A percentile compares a stretch with the other conserved stretches of the same genome.
Conservation (phyloP, 2,113 vertebrate genomes). For the Lasiurus cinereus region DNA sequence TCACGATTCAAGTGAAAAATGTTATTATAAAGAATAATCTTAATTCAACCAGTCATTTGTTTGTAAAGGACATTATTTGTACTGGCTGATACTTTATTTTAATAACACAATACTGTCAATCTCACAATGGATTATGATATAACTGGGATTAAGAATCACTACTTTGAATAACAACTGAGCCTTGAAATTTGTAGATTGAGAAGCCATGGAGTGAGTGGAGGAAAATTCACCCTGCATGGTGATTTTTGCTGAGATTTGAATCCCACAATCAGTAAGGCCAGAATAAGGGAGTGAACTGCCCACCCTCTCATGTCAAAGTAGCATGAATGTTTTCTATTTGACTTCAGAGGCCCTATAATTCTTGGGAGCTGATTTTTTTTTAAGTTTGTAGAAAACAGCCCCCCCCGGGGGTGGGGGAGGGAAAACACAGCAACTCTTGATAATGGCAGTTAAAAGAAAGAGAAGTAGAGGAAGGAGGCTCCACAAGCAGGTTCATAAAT, state of each 20-base stretch:
- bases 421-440: background rate
- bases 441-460: background rate
- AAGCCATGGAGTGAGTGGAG: background rate
- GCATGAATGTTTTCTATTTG: constrained; percentile 10
- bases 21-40: background rate
- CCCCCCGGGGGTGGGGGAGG: too few relatives aligned
- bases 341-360: background rate
- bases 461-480: background rate
- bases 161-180: background rate
- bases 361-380: background rate
- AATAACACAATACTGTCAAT: background rate
- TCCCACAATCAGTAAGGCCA: background rate
- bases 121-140: background rate
- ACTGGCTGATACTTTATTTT: background rate
- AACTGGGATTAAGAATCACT: background rate
- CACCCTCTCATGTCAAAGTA: background rate
- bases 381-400: background rate
- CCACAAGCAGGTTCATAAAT: background rate
- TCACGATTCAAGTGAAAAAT: background rate
- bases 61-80: background rate
- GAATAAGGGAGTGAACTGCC: background rate
- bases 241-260: background rate
- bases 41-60: background rate
- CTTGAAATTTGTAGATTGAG: background rate
- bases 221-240: background rate